These are phyloP conservation scores for Gymnoscelis rufifasciata DNA, from an alignment of 2,888 invertebrate species.

Conservation along the genomic window DNA sequence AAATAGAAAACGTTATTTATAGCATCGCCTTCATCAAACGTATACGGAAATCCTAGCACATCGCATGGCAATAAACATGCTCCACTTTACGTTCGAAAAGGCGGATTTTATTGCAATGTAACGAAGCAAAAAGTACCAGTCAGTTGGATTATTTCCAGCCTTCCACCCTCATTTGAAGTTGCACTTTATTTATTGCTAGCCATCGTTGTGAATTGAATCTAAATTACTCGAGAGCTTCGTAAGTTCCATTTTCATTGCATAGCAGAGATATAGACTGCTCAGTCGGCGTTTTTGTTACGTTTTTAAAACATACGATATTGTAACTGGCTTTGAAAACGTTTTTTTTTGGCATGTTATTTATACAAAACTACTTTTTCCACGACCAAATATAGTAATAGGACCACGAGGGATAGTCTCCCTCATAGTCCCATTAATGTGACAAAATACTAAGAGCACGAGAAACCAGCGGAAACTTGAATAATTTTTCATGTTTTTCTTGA, in stretches of 20 bases:
- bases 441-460: no score
- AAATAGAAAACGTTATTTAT: no score
- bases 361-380: no score
- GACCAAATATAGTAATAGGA: no score
- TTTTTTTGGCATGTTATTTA: no score
- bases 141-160: slow-evolving; percentile 68
- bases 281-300: slow-evolving; percentile 7
- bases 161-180: slow-evolving; percentile 62
- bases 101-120: slow-evolving; percentile 51
- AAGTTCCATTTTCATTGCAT: slow-evolving; percentile 37
- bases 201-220: slow-evolving; percentile 65
- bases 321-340: no score
- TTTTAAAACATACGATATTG: not conserved
- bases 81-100: slow-evolving; percentile 37
- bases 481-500: no score
- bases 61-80: slow-evolving; percentile 25
- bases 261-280: slow-evolving; percentile 30
- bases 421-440: no score
- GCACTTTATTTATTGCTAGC: slow-evolving; percentile 65
- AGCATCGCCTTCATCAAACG: not conserved
- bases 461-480: no score
- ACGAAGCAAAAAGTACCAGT: slow-evolving; percentile 53
- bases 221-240: slow-evolving; percentile 57
- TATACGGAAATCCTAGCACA: slow-evolving; percentile 7
- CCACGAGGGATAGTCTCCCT: no score